A percentile compares a stretch with the other conserved stretches of the same genome.
phyloP scores from a whole-genome alignment of 2,888 invertebrate genomes.

The Diarsia mendica region DNA sequence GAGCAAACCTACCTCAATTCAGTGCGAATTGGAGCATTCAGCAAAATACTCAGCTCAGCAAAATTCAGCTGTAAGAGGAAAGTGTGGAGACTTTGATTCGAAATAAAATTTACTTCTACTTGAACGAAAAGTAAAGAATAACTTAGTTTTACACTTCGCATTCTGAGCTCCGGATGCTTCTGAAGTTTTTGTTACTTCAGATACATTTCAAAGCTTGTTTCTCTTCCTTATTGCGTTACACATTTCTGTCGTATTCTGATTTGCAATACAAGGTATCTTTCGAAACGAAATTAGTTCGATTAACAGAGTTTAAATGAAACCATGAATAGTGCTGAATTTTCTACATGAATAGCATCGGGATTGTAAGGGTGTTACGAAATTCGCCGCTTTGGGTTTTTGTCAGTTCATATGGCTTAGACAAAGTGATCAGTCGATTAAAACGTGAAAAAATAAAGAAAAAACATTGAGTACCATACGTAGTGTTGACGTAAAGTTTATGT shows the following conservation, averaged over 20 bases:
- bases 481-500: background rate
- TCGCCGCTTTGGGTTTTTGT: background rate
- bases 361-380: background rate
- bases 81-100: background rate
- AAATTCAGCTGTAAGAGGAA: background rate
- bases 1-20: background rate
- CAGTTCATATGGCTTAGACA: background rate
- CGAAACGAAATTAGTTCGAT: too few species aligned
- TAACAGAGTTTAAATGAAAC: background rate
- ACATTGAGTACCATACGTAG: background rate
- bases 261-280: too few species aligned
- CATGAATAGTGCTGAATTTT: background rate
- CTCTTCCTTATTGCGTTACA: background rate
- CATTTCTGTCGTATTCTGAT: too few species aligned
- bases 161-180: background rate
- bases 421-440: background rate
- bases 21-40: background rate
- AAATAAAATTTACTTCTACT: constrained; percentile 22
- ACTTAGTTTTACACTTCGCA: constrained; percentile 2
- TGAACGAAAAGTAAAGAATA: background rate
- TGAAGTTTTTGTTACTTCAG: constrained; percentile 3
- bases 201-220: constrained; percentile 28
- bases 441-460: background rate
- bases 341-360: background rate
- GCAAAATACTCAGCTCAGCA: background rate